A percentile compares a stretch with the other conserved stretches of the same genome.
phyloP scores from a whole-genome alignment of 2,113 vertebrate genomes.

The Polyodon spathula region DNA sequence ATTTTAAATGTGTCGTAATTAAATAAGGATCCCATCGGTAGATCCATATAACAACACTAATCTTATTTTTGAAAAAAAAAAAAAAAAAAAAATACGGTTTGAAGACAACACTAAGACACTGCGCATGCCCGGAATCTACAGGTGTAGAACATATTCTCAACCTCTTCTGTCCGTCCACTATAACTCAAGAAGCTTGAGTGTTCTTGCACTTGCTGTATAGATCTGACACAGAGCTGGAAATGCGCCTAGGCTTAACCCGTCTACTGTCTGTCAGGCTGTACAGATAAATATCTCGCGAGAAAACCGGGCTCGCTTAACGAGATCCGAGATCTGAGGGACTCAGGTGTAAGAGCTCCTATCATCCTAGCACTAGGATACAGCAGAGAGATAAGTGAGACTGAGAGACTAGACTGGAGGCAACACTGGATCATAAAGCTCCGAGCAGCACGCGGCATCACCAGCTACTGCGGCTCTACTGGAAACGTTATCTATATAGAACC shows the following conservation, averaged over 20 bases:
- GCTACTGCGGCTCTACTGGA: constrained; percentile 47
- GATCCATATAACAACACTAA: too few species aligned
- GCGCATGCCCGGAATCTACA: constrained; percentile 53
- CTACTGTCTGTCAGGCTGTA: constrained; percentile 63
- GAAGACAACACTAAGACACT: too few species aligned
- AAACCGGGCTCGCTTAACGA: constrained; percentile 69
- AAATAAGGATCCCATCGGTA: too few species aligned
- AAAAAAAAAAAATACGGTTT: too few species aligned
- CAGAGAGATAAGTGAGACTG: constrained; percentile 72
- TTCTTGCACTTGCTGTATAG: too few species aligned
- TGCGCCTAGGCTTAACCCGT: constrained; percentile 56
- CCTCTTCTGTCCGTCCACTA: constrained; percentile 38
- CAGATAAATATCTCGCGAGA: constrained; percentile 85
- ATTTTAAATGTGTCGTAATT: too few species aligned
- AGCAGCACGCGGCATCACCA: constrained; percentile 44
- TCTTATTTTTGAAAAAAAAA: too few species aligned
- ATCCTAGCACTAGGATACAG: constrained; percentile 79
- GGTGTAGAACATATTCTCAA: constrained; percentile 50
- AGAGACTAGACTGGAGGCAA: constrained; percentile 65
- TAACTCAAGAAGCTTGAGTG: constrained; percentile 30
- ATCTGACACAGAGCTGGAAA: constrained; percentile 40
- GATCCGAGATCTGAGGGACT: constrained; percentile 91
- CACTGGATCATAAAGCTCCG: constrained; percentile 59
- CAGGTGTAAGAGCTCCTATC: constrained; percentile 94
- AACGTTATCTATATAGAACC: constrained; percentile 34